Evolutionary conservation across 2,113 vertebrate species (phyloP), one percentile per base, ranked within the genome.

Genomic region (Plestiodon gilberti): DNA sequence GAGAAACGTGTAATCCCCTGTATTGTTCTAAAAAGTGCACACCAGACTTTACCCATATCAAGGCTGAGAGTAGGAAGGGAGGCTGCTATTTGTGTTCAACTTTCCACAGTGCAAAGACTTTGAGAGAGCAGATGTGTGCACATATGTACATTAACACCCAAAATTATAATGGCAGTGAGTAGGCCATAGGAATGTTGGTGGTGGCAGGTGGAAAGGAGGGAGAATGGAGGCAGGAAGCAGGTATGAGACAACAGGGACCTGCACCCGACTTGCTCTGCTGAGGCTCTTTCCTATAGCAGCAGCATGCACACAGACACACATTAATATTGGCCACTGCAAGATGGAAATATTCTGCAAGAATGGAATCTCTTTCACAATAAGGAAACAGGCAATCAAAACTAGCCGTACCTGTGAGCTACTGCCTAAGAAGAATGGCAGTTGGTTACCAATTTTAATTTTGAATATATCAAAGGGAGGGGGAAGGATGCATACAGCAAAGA

Each of bases 361-460:
- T 13, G 15, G 20, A 1, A 20, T 62, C 14, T 30, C 40, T 83
- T 83, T 74, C 30, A 62, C 35, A 69, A 74, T 40, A 40, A 40
- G 67, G 8, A 20, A 67, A 5, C 17, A 48, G 28, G 28, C 22
- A 11, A 13, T n/a, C 1, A 40, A 83, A n/a, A 85, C n/a, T 20
- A 40, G 30, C 67, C 57, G 48, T 35, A 64, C 35, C 57, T 86
- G 71, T 33, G n/a, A 82, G 48, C 74, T 87, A 62, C 2, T 74
- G 0, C 0, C 83, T 82, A 82, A 64, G 77, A 82, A 84, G 15
- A 57, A 22, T 84, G 6, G 2, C 3, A 14, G 73, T 0, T 14
- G 78, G 35, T 7, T 59, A 57, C 52, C 11, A n/a, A 59, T 73
- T 85, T 15, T 76, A 82, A 87, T 78, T 86, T 84, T 90, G 79